Base-by-base conservation (phyloP, 2,113 vertebrate genomes). In the Caracal caracal region DNA sequence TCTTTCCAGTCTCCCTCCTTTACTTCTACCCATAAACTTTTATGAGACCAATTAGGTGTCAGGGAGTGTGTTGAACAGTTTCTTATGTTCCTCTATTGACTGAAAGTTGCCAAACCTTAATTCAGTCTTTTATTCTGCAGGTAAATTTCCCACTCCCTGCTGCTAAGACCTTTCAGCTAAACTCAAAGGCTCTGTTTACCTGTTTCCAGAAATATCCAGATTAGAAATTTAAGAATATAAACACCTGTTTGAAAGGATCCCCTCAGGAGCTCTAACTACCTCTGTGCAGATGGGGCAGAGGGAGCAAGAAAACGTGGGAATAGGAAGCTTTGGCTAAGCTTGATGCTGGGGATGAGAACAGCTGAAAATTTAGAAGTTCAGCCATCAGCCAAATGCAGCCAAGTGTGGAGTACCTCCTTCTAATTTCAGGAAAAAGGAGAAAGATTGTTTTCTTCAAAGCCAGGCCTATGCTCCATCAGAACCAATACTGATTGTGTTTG, bases 181-280 rank as follows among this genome's bases (percentile, higher is more conserved):
- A 96, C 47, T 95, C 83, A 95, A 89, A 92, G 82, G 20, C 70
- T 82, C 73, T 94, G 88, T 94, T 96, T 97, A 86, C 49, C 68
- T 95, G 92, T 96, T 97, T 97, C 96, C 89, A 94, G 92, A 97
- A 98, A 97, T 97, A 97, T 70, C 88, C 87, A 87, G 95, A 95
- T 97, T 84, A 66, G 94, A 96, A 96, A 95, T 93, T 92, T 94
- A 93, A 92, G 92, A 95, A 95, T 63, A 88, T 93, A 97, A 97
- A 98, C 97, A 98, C 94, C 96, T 98, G 97, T 95, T 96, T 96
- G 94, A 94, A 90, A 95, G 84, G 87, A 76, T 94, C 56, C 63
- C 95, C 90, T 95, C n/a, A 28, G 95, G 96, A 94, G 65, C 51
- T 59, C 95, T 97, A 96, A 97, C 75, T 73, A 89, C 76, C 35